A percentile compares a stretch with the other conserved stretches of the same genome.
Evolutionary conservation across 2,797 vertebrate genomes (phyloP).

Genomic region (Ptychobarbus kaznakovi): DNA sequence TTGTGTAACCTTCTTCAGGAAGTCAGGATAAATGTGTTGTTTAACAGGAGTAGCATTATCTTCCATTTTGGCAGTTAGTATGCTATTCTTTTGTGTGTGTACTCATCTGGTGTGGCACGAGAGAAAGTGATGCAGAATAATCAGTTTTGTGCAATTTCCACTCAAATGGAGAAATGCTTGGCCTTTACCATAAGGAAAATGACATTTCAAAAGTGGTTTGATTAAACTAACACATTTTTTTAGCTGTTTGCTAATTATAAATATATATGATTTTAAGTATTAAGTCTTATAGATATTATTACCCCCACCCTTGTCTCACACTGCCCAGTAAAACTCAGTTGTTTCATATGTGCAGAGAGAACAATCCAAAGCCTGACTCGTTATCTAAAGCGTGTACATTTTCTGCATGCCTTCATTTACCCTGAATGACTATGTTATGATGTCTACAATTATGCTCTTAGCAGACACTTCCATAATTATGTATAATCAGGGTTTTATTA

Average conservation of each 20-base stretch:
- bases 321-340: background rate
- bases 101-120: background rate
- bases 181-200: background rate
- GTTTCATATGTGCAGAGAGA: background rate
- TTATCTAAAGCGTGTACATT: background rate
- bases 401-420: slow-evolving; percentile 11
- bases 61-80: slow-evolving; percentile 10
- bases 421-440: background rate
- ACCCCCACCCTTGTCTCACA: background rate
- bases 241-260: background rate
- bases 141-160: background rate
- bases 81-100: background rate
- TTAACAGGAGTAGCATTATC: background rate
- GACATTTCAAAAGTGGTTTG: background rate
- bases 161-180: background rate
- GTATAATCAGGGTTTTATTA: background rate
- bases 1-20: slow-evolving; percentile 58
- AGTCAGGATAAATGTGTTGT: slow-evolving; percentile 26
- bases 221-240: too few species aligned
- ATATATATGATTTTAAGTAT: slow-evolving; percentile 7
- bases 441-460: background rate
- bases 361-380: background rate
- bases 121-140: background rate
- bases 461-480: background rate
- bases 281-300: background rate